phyloP scores from a whole-genome alignment of 2,113 vertebrate genomes.

The Murina feae region DNA sequence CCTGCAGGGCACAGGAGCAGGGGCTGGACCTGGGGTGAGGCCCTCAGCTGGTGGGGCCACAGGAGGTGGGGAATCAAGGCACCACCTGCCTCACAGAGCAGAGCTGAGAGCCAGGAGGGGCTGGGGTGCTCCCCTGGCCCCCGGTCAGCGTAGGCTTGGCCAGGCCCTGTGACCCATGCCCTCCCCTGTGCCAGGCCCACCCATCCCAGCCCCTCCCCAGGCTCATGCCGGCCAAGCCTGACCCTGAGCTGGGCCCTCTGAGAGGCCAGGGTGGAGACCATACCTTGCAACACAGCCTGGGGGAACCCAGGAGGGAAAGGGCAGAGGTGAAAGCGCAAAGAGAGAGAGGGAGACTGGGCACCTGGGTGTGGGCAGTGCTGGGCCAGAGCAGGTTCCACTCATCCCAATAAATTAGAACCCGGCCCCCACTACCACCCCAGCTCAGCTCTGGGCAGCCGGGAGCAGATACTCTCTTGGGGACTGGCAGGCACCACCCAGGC shows the following conservation, averaged over 20 bases:
- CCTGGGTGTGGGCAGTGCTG: no score
- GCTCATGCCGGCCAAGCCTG: not conserved
- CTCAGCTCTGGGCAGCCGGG: not conserved
- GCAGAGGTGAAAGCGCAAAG: no score
- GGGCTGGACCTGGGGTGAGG: not conserved
- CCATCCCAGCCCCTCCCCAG: not conserved
- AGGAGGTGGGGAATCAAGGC: not conserved
- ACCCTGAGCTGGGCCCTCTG: not conserved
- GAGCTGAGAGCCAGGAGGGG: not conserved
- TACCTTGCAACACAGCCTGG: not conserved
- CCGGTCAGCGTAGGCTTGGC: not conserved
- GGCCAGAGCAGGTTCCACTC: accelerated
- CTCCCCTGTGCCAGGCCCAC: not conserved
- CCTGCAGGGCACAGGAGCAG: accelerated
- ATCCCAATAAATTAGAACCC: not conserved
- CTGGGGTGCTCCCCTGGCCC: not conserved
- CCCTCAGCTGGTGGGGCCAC: not conserved
- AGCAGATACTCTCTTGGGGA: not conserved
- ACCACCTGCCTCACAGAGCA: not conserved
- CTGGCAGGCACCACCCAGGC: not conserved
- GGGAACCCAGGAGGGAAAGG: not conserved
- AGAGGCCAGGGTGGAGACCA: not conserved
- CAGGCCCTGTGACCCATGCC: not conserved
- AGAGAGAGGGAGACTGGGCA: no score
- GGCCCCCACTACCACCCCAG: not conserved